Base-by-base conservation (phyloP, 2,888 invertebrate genomes). In the Erebia epiphron region DNA sequence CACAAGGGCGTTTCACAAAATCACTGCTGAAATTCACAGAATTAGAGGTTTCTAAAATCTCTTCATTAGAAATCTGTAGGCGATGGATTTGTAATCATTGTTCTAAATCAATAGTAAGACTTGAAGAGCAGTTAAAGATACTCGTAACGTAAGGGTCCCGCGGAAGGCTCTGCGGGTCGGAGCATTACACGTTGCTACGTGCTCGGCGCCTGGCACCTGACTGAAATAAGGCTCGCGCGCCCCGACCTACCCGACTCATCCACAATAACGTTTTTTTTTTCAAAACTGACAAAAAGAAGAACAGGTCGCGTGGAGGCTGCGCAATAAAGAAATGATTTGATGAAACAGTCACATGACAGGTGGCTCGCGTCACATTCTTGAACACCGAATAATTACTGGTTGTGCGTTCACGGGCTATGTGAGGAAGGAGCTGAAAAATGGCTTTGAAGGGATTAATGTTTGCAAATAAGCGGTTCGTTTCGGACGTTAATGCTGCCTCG, bases 301-400 rank as follows among this genome's bases (percentile, higher is more conserved):
- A 85, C 86, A 87, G 86, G 86, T 89, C 84, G 83, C 79, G 81
- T 80, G 83, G 90, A 92, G 90, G 86, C 90, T 92, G 91, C 85
- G 85, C 85, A 83, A 86, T 91, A 89, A 91, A 91, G 90, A 91
- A 91, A 92, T 91, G 92, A 92, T 93, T 93, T 92, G 91, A 92
- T 91, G 88, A 90, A 92, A 90, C 88, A 84, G 83, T 86, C 84
- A 84, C 86, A 87, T 89, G 92, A 92, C 92, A 92, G 92, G 92
- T 92, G 92, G 90, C 88, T 86, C 86, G 90, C 88, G 88, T 85
- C 86, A 84, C 84, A 85, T 86, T 87, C 83, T 84, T 83, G 82
- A 86, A 80, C 84, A 88, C 83, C 80, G 81, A 83, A 84, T 92
- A 91, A 92, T 92, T 90, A 87, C 86, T 82, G 85, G 87, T 86